Conservation (phyloP, 2,797 vertebrate species). For the Lepilemur septentrionalis region DNA sequence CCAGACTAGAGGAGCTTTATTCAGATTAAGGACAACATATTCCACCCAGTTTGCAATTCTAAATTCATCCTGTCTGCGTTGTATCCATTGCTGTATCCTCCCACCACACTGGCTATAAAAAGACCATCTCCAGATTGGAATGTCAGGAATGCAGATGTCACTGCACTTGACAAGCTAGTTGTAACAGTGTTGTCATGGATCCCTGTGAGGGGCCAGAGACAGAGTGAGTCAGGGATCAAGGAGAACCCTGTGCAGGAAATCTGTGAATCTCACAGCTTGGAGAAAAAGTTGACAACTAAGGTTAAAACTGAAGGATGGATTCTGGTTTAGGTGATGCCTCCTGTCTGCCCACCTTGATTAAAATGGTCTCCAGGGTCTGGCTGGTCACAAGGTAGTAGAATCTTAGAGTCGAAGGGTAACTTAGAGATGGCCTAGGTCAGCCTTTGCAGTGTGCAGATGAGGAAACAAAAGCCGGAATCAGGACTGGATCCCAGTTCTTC, state of each 20-base stretch:
- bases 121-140: conserved; percentile 84
- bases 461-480: background rate
- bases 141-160: conserved; percentile 86
- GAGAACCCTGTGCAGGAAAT: background rate
- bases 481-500: background rate
- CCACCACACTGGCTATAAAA: conserved; percentile 86
- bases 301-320: background rate
- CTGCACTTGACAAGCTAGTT: conserved; percentile 72
- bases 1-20: conserved; percentile 75
- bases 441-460: background rate
- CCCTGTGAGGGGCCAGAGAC: conserved; percentile 21
- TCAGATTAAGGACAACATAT: conserved; percentile 81
- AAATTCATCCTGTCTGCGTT: conserved; percentile 82
- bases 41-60: conserved; percentile 77
- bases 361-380: background rate
- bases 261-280: background rate
- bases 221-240: background rate
- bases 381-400: background rate
- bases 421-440: background rate
- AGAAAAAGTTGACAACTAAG: background rate
- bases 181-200: conserved; percentile 66
- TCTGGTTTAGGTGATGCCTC: background rate
- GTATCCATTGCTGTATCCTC: conserved; percentile 80
- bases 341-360: background rate
- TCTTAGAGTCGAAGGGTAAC: background rate